Conservation (phyloP, 1,140 invertebrate genomes). For the Colletes latitarsis region DNA sequence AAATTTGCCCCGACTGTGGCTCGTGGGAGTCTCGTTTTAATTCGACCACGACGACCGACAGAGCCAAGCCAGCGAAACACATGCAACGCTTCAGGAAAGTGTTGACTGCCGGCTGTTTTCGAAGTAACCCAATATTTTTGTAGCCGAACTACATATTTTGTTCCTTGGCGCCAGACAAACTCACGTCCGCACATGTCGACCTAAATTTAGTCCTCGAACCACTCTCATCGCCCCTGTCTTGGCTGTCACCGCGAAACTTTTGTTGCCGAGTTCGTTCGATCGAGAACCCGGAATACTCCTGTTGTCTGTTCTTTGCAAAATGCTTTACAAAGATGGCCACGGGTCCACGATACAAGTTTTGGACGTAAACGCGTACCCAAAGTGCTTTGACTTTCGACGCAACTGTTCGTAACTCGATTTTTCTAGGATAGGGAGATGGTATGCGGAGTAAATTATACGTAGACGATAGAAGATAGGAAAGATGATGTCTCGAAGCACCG, state of each 20-base stretch:
- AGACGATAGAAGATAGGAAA: no score
- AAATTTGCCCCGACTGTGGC: background rate
- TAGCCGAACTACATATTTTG: slow-evolving; percentile 67
- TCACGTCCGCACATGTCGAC: slow-evolving; percentile 69
- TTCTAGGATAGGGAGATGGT: no score
- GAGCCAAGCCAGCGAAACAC: slow-evolving; percentile 58
- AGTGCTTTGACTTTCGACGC: no score
- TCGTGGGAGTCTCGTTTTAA: slow-evolving; percentile 1
- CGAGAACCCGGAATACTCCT: background rate
- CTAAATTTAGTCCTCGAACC: slow-evolving; percentile 69
- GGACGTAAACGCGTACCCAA: no score
- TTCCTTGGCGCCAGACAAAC: slow-evolving; percentile 75
- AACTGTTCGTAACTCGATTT: no score
- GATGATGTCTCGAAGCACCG: background rate
- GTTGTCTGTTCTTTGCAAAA: background rate
- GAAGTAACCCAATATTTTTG: slow-evolving; percentile 79
- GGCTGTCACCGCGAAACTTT: slow-evolving; percentile 15
- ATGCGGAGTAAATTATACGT: no score
- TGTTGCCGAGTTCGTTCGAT: slow-evolving; percentile 6
- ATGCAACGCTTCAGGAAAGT: slow-evolving; percentile 77
- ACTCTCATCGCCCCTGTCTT: slow-evolving; percentile 1
- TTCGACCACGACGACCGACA: background rate
- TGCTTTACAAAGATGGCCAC: no score
- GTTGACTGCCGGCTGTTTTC: slow-evolving; percentile 78
- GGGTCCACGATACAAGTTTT: no score